Base-by-base conservation (phyloP, 2,113 vertebrate species). In the Pterocles burchelli region DNA sequence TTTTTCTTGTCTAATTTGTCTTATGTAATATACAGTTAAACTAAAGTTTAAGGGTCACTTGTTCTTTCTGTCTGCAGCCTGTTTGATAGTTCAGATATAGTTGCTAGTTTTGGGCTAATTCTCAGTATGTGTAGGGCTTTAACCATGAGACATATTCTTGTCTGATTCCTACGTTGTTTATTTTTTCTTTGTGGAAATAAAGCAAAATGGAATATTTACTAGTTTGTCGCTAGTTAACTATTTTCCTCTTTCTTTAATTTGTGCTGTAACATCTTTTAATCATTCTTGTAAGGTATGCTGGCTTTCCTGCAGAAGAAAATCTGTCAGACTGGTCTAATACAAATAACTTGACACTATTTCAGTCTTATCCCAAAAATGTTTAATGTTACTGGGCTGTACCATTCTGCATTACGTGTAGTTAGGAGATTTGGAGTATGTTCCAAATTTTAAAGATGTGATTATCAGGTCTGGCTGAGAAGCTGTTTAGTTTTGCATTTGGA, bases 31-130 rank as follows among this genome's bases (percentile, higher is more conserved):
- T 4, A 15, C 87, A 76, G 59, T 94, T 82, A 72, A 89, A 57
- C 45, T 58, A 2, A 92, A 78, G 48, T 48, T 80, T 28, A 34
- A 61, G 33, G 51, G 54, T 63, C 36, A 34, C 46, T 36, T 73
- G 21, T 80, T 88, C 29, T 77, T 80, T 46, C 45, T 26, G 11
- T 91, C 66, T 91, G 49, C 48, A 49, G 36, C 61, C 33, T 65
- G 5, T 84, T 93, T 89, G 43, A 34, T 58, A 48, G 26, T 77
- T 85, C 76, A 57, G 45, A 29, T 79, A 80, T 4, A 68, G 29
- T 87, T 88, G 76, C 74, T 90, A 46, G 51, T 94, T 95, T 95
- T 4, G 85, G 29, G 67, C 38, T 93, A 88, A 87, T 82, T 85
- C 51, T 77, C 45, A 54, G 6, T 61, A 46, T 59, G 5, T 80